Percentiles rank a stretch among this genome's conserved stretches.
Conservation (phyloP, 2,797 vertebrate genomes). For the Halcyon smyrnensis region DNA sequence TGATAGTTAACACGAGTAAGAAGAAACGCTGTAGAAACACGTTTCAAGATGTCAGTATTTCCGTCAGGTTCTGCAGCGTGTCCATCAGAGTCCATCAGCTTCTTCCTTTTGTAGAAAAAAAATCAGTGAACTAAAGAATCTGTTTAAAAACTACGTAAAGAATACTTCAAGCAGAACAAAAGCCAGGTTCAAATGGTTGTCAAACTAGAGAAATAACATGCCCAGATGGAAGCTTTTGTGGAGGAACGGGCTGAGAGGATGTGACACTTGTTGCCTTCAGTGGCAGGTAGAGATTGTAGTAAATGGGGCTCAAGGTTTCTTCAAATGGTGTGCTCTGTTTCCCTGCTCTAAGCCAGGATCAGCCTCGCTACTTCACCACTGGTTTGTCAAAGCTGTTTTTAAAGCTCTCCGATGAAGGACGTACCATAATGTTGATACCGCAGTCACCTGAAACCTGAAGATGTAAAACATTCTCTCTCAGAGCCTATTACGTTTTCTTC, state of each 20-base stretch:
- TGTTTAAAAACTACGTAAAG: neutral
- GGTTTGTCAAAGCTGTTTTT: neutral
- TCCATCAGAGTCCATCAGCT: neutral
- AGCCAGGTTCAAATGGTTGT: neutral
- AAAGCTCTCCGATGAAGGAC: neutral
- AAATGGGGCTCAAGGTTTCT: neutral
- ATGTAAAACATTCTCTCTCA: neutral
- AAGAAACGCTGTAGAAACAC: neutral
- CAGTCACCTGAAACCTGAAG: neutral
- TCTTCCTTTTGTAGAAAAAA: neutral
- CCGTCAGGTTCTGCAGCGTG: fast-evolving
- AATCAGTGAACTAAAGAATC: neutral
- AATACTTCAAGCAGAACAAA: neutral
- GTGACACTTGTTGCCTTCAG: fast-evolving
- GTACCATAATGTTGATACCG: fast-evolving
- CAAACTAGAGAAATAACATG: neutral
- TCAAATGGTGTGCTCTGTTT: neutral
- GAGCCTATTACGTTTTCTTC: neutral
- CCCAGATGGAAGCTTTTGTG: fast-evolving
- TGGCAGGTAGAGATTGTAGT: neutral
- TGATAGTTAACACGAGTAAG: fast-evolving
- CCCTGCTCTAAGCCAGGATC: neutral
- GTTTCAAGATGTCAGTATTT: fast-evolving
- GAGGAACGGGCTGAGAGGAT: neutral
- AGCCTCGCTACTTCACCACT: neutral